A percentile compares a stretch with the other conserved stretches of the same genome.
Conservation (phyloP, 2,113 vertebrate genomes). For the Pseudorasbora parva region DNA sequence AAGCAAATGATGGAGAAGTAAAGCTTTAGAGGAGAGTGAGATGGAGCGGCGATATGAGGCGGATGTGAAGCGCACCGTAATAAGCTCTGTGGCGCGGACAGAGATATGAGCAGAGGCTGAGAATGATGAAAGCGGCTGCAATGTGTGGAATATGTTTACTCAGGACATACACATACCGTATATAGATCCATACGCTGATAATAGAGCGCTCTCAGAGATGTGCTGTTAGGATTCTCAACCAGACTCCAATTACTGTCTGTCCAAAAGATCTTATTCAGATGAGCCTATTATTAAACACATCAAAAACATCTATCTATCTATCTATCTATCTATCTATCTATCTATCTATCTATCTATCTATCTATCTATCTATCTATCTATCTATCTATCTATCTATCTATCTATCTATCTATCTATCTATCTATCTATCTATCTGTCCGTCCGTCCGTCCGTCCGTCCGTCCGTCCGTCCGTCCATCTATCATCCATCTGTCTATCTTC, state of each 20-base stretch:
- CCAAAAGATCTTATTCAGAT: too few relatives aligned
- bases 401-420: too few relatives aligned
- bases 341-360: too few relatives aligned
- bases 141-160: conserved; percentile 53
- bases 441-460: too few relatives aligned
- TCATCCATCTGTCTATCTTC: too few relatives aligned
- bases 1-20: conserved; percentile 61
- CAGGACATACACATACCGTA: conserved; percentile 52
- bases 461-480: too few relatives aligned
- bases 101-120: conserved; percentile 27
- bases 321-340: too few relatives aligned
- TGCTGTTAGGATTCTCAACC: not conserved
- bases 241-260: not conserved
- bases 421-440: too few relatives aligned
- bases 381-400: too few relatives aligned
- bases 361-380: too few relatives aligned
- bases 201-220: not conserved
- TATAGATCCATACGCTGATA: not conserved
- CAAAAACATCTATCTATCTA: too few relatives aligned
- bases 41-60: conserved; percentile 57
- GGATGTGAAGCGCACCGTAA: conserved; percentile 56
- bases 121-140: conserved; percentile 65
- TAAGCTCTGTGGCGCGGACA: not conserved
- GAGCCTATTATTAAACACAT: too few relatives aligned
- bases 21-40: conserved; percentile 57